Percentiles rank a stretch among this genome's conserved stretches.
Conservation (phyloP, 1,140 invertebrate genomes). For the Philotrypesis tridentata region DNA sequence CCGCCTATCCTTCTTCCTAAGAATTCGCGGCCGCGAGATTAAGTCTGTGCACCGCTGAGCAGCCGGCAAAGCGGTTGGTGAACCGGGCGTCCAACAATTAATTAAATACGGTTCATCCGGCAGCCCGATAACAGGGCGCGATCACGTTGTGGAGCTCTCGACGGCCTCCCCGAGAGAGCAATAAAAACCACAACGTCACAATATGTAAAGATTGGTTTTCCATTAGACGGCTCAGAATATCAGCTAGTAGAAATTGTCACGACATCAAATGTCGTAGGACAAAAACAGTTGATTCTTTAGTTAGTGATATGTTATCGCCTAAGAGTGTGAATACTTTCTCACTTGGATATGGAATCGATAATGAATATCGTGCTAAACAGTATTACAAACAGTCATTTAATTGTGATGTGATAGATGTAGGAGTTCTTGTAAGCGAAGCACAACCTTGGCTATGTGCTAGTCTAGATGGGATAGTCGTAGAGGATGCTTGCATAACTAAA, state of each 20-base stretch:
- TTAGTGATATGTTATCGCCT: constrained; percentile 49
- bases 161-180: no score
- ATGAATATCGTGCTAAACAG: constrained; percentile 44
- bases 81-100: no score
- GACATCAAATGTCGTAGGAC: constrained; percentile 53
- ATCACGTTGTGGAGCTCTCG: no score
- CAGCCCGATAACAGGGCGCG: no score
- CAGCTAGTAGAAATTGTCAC: constrained; percentile 55
- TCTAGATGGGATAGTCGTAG: constrained; percentile 56
- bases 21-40: no score
- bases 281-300: constrained; percentile 51
- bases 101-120: no score
- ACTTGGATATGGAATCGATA: constrained; percentile 48
- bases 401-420: constrained; percentile 49
- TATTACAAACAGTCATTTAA: constrained; percentile 48
- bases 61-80: no score
- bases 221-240: constrained; percentile 51
- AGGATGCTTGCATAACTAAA: constrained; percentile 45
- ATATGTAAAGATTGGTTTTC: constrained; percentile 52
- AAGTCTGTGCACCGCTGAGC: no score
- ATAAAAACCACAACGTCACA: no score
- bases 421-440: constrained; percentile 47
- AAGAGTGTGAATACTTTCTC: constrained; percentile 37
- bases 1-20: no score
- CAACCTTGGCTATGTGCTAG: constrained; percentile 58